Evolutionary conservation across 1,140 invertebrate species (phyloP).

Genomic region (Idris sp.): DNA sequence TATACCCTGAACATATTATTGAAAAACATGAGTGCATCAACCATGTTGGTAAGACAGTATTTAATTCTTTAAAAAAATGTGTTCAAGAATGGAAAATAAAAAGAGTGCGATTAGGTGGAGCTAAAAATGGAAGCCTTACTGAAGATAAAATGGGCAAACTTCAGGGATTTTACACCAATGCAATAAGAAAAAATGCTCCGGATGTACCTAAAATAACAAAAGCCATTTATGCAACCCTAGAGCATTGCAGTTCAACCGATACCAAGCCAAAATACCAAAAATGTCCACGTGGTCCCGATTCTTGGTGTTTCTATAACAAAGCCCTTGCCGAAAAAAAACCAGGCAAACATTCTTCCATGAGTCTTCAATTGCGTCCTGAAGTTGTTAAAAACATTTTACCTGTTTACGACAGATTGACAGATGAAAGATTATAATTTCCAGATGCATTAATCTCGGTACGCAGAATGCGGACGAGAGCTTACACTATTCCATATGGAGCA

Average conservation of each 20-base stretch:
- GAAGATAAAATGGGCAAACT: too few relatives aligned
- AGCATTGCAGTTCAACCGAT: conserved; percentile 2
- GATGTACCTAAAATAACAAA: conserved; percentile 3
- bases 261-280: background rate
- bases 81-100: background rate
- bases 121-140: background rate
- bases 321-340: background rate
- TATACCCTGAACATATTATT: background rate
- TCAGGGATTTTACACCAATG: conserved; percentile 1
- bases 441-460: background rate
- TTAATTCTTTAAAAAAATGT: conserved; percentile 1
- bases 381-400: background rate
- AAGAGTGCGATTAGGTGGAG: conserved; percentile 1
- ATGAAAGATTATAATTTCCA: conserved; percentile 3
- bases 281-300: background rate
- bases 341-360: conserved; percentile 1
- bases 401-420: background rate
- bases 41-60: conserved; percentile 2
- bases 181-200: conserved; percentile 1
- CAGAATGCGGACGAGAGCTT: background rate
- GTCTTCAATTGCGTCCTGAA: background rate
- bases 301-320: conserved; percentile 1
- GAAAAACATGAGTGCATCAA: conserved; percentile 5
- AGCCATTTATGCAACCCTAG: background rate
- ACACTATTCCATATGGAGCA: too few relatives aligned